Percentiles rank a stretch among this genome's conserved stretches.
phyloP scores from a whole-genome alignment of 2,113 vertebrate species.

The Saccopteryx leptura region DNA sequence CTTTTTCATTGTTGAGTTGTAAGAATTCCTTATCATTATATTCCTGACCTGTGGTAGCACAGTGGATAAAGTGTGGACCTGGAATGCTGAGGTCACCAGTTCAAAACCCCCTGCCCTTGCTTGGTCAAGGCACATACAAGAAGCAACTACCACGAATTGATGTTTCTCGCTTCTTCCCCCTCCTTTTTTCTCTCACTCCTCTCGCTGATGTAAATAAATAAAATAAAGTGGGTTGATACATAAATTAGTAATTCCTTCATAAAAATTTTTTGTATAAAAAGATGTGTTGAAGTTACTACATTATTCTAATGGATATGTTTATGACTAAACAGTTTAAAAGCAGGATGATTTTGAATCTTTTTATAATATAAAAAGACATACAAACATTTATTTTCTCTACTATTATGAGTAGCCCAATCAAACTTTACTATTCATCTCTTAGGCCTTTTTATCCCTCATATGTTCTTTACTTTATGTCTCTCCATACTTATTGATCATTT shows the following conservation, averaged over 20 bases:
- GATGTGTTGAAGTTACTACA: not conserved
- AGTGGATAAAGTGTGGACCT: no score
- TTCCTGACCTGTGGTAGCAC: no score
- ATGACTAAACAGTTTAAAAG: not conserved
- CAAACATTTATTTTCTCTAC: not conserved
- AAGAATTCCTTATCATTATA: not conserved
- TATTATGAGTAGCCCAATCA: not conserved
- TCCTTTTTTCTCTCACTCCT: no score
- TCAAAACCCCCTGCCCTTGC: no score
- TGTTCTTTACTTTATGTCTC: not conserved
- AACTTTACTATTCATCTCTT: not conserved
- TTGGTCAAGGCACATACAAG: no score
- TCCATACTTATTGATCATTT: not conserved
- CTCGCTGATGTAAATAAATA: not conserved
- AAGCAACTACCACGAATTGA: no score
- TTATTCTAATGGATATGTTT: constrained; percentile 24
- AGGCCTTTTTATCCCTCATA: not conserved
- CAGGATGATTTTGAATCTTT: constrained; percentile 27
- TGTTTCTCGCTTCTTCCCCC: no score
- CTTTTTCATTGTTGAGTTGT: not conserved
- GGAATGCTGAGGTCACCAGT: no score
- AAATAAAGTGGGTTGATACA: constrained; percentile 23
- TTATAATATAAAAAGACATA: not conserved
- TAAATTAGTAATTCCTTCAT: constrained; percentile 33
- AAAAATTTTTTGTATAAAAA: constrained; percentile 9